Base-by-base conservation (phyloP, 2,113 vertebrate species). In the Myiopsitta monachus region DNA sequence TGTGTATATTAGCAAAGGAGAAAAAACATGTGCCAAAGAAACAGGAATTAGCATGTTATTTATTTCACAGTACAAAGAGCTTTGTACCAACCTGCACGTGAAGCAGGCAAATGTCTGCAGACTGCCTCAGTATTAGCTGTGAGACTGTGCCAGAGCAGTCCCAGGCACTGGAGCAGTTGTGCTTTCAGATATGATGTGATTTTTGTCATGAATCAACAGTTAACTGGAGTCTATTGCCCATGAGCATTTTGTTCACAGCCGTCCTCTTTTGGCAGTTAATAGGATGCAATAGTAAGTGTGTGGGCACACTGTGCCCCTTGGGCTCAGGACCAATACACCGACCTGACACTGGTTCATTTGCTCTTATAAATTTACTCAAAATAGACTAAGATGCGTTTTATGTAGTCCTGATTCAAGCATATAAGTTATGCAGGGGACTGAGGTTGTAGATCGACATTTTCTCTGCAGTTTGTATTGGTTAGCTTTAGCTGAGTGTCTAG, bases 311-410 rank as follows among this genome's bases (percentile, higher is more conserved):
- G 44, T 22, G 18, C 6, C 15, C 9, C 49, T 51, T 46, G 41
- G 69, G 38, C 39, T 67, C 12, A 14, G 18, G 38, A 36, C 28
- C 43, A 27, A n/a, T 7, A 7, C 38, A 51, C 62, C 0, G 0
- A 10, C 33, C 16, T 54, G 28, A 23, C 0, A 0, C 46, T 55
- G 17, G 14, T 41, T 82, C 73, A 7, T 18, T 67, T 21, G 31
- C 18, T n/a, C 39, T 64, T 81, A 26, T 17, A n/a, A 33, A 38
- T 14, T 7, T 87, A 39, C 36, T 46, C 33, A 30, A 67, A 72
- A 49, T 26, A 68, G 38, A 59, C 4, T 39, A 87, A 51, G n/a
- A 70, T 54, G 66, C 7, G 6, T 63, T 72, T 81, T 14, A 39
- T 11, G 21, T 62, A 44, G 21, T 44, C 24, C 15, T 46, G 43